Base-by-base conservation (phyloP, 2,797 vertebrate genomes). In the Microchirus variegatus region DNA sequence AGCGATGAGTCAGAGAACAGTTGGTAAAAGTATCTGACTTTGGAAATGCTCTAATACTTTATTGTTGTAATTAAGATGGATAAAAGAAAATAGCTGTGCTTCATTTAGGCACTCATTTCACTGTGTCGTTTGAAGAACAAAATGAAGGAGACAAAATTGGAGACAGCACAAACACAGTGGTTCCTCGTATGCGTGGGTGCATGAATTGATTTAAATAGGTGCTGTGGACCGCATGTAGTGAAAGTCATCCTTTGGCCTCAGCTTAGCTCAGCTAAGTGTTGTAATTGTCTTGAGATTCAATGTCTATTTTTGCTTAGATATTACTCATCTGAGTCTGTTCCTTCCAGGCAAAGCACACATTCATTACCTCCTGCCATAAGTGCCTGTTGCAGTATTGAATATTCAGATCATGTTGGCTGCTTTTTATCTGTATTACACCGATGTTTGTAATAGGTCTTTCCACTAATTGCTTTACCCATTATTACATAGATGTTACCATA, bases 251-350 rank as follows among this genome's bases (percentile, higher is more conserved):
- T 69, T 55, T 48, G 0, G 2, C 46, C 38, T 59, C 70, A 58
- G 48, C 56, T 53, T 14, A 52, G 42, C 69, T 56, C 53, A 31
- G 53, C 53, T 59, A 63, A 53, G 49, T 41, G 11, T 37, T 54
- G 54, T 71, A 75, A 80, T 73, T 80, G 48, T 36, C 70, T 70
- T 48, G 59, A 81, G 59, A 85, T 64, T 64, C 75, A 87, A 79
- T 61, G 59, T 50, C 42, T 70, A 41, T 71, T 66, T 82, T 57
- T 76, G 41, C 47, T 17, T 52, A 53, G 65, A 54, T 56, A 77
- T 62, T 63, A 52, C 53, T 67, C 52, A 44, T 71, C 47, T 17
- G 67, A 62, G 59, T 57, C 31, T 71, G 49, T 43, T 70, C 14
- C 3, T 60, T 63, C 67, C 26, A 61, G 16, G n/a, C 41, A 31